These are phyloP conservation scores for Botia almorhae DNA, from an alignment of 2,797 vertebrate species.

Conservation along the genomic window DNA sequence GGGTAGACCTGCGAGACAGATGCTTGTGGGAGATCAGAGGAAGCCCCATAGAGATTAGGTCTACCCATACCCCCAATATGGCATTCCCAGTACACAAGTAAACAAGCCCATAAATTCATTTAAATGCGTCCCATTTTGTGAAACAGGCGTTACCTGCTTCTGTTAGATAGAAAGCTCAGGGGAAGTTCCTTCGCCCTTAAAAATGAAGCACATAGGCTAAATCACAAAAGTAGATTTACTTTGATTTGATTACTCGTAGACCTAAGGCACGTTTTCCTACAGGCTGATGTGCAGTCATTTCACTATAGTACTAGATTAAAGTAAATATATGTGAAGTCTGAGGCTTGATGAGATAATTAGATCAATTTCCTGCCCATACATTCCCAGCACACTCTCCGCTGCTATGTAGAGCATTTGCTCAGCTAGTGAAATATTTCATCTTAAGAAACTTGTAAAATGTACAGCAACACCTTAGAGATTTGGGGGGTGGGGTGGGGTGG, in stretches of 20 bases:
- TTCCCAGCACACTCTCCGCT: not conserved
- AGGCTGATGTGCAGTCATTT: conserved; percentile 14
- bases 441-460: conserved; percentile 37
- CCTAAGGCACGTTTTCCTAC: conserved; percentile 20
- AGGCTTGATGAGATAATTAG: conserved; percentile 45
- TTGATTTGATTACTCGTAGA: conserved; percentile 41
- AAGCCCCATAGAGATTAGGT: conserved; percentile 53
- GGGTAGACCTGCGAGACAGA: conserved; percentile 44
- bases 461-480: conserved; percentile 16
- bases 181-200: conserved; percentile 21
- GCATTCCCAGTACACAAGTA: conserved; percentile 46
- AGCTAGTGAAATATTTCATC: conserved; percentile 30
- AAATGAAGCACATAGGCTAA: conserved; percentile 20
- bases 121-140: conserved; percentile 29
- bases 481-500: not conserved
- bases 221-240: conserved; percentile 35
- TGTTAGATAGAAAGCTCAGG: conserved; percentile 47
- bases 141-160: conserved; percentile 15
- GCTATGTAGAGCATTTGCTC: conserved; percentile 22
- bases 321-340: conserved; percentile 13
- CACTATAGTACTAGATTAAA: conserved; percentile 10
- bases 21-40: conserved; percentile 57
- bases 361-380: conserved; percentile 26
- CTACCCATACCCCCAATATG: conserved; percentile 15
- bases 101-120: conserved; percentile 60